Evolutionary conservation across 2,113 vertebrate species (phyloP), one percentile per base, ranked within the genome.

Genomic region (Xenotilapia caudafasciata): DNA sequence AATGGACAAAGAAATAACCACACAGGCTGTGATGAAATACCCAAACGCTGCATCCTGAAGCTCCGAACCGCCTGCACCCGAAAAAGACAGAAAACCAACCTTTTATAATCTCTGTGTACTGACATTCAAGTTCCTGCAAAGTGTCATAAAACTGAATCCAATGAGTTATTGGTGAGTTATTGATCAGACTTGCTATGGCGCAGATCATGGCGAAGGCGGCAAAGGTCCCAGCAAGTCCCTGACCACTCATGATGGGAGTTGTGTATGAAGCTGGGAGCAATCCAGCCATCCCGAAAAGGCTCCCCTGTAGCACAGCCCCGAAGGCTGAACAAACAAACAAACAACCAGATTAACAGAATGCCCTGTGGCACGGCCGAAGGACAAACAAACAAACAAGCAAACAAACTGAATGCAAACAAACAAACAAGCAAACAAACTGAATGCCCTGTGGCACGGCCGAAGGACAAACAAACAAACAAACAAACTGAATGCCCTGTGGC

Each of bases 11-110:
- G 95, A 13, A 2, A 98, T 96, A 0, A 97, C 97, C 2, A 19
- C 95, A 26, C 98, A 98, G 65, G 98, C 98, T 0, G 97, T 99
- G 88, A 98, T 96, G 90, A 99, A 99, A 88, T 98, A 99, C 88
- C 98, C 97, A 0, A 99, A 98, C 5, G 96, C 97, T 31, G 97
- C 97, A 84, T 98, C 96, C 0, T 95, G 92, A 55, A 97, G 21
- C 56, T 93, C 33, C 0, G 97, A 96, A 1, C 97, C 98, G 91
- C 97, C 98, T 99, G 88, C 4, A 51, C 23, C 35, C 42, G 5
- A 33, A n/a, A 53, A 7, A 12, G 45, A 28, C 15, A 17, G 53
- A 47, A 40, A 47, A 26, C 3, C 14, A 75, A 47, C 23, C 9
- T 11, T 75, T 28, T 28, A 23, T 42, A 19, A 28, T 49, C 10